phyloP scores from a whole-genome alignment of 2,113 vertebrate species.

The Atrichornis clamosus region DNA sequence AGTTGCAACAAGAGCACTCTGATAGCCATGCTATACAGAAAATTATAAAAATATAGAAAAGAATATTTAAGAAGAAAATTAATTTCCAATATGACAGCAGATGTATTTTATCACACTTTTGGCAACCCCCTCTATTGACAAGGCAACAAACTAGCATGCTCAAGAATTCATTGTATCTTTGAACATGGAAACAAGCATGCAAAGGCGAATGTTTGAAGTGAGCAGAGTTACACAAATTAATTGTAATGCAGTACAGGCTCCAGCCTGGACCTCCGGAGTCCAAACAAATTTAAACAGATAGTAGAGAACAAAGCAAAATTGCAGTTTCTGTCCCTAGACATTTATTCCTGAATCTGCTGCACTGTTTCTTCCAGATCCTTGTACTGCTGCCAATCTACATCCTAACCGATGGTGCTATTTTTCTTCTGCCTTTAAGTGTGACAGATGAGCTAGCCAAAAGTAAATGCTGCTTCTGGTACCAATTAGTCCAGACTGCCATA shows the following conservation, averaged over 20 bases:
- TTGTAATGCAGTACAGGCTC: not conserved
- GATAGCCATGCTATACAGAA: accelerated
- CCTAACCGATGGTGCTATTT: not conserved
- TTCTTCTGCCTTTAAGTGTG: not conserved
- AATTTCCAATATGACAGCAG: not conserved
- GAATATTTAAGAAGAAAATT: not conserved
- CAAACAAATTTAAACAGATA: not conserved
- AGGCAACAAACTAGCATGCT: constrained; percentile 40
- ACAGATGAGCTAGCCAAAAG: not conserved
- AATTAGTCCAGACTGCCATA: not conserved
- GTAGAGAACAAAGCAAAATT: not conserved
- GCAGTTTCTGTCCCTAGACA: not conserved
- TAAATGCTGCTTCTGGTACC: not conserved
- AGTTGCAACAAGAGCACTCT: not conserved
- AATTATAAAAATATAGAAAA: not conserved
- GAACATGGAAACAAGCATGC: not conserved
- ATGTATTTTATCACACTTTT: not conserved
- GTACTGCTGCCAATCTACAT: not conserved
- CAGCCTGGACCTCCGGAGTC: not conserved
- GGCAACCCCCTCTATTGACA: constrained; percentile 38
- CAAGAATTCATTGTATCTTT: not conserved
- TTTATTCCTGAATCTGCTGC: not conserved
- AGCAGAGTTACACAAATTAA: not conserved
- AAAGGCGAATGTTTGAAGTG: not conserved
- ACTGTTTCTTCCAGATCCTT: not conserved